Percentiles rank a stretch among this genome's conserved stretches.
These are phyloP conservation scores for Ganaspis brasiliensis DNA, from an alignment of 2,888 invertebrate genomes.

Conservation along the genomic window DNA sequence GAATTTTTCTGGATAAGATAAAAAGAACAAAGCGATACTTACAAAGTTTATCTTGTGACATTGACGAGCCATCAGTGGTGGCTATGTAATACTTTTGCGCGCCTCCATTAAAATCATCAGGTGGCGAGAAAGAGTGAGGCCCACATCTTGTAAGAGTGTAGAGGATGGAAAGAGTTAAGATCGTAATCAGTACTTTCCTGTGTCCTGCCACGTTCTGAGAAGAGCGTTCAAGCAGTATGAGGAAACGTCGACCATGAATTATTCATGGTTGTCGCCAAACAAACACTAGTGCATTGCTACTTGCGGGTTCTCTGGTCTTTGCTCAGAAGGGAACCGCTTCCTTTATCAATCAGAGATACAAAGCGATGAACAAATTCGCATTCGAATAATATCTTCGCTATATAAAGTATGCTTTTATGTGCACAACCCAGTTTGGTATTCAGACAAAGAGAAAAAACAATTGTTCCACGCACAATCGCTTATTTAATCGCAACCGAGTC, in stretches of 20 bases:
- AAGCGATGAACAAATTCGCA: constrained; percentile 40
- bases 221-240: constrained; percentile 77
- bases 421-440: background rate
- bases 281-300: constrained; percentile 64
- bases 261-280: constrained; percentile 77
- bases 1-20: constrained; percentile 23
- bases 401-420: background rate
- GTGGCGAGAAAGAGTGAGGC: constrained; percentile 53
- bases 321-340: constrained; percentile 32
- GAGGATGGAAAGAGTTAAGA: constrained; percentile 62
- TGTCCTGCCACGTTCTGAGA: constrained; percentile 80
- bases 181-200: constrained; percentile 79
- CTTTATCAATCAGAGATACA: constrained; percentile 42
- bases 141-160: constrained; percentile 6
- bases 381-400: constrained; percentile 21
- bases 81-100: constrained; percentile 58
- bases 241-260: constrained; percentile 78
- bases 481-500: background rate
- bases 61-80: constrained; percentile 21
- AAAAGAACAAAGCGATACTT: constrained; percentile 25
- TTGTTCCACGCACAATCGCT: background rate
- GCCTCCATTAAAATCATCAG: constrained; percentile 64
- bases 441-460: background rate
- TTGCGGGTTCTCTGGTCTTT: constrained; percentile 14
- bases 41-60: constrained; percentile 4